Evolutionary conservation across 2,888 invertebrate genomes (phyloP).

Genomic region (Dicroscelio sp.): DNA sequence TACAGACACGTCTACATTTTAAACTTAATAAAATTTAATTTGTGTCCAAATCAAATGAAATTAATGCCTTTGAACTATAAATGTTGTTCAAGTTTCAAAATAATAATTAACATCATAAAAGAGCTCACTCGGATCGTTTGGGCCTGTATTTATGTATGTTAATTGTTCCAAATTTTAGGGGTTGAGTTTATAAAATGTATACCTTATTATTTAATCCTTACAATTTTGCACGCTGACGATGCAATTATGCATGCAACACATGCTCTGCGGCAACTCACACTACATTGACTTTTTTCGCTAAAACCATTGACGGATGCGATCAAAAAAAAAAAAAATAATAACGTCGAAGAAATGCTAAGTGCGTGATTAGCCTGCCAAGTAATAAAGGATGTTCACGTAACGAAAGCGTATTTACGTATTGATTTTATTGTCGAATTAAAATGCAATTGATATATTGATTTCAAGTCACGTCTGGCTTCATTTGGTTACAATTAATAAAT

Average conservation of each 20-base stretch:
- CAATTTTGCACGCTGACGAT: constrained; percentile 77
- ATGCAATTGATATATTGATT: not conserved
- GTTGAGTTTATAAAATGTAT: constrained; percentile 72
- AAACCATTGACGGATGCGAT: constrained; percentile 67
- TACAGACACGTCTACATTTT: constrained; percentile 46
- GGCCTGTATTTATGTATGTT: constrained; percentile 76
- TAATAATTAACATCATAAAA: constrained; percentile 74
- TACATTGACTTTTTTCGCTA: constrained; percentile 68
- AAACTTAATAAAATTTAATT: constrained; percentile 57
- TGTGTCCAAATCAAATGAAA: constrained; percentile 69
- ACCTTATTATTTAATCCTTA: constrained; percentile 78
- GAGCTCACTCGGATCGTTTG: constrained; percentile 54
- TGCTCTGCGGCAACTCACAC: constrained; percentile 65
- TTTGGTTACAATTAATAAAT: too few species aligned
- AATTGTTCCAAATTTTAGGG: constrained; percentile 77
- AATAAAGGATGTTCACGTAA: constrained; percentile 53
- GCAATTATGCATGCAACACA: constrained; percentile 79
- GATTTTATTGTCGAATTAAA: too few species aligned
- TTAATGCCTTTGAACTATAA: constrained; percentile 54
- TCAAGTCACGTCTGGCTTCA: too few species aligned
- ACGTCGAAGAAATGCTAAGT: constrained; percentile 67
- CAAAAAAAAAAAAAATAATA: constrained; percentile 61
- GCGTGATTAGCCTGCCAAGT: constrained; percentile 74
- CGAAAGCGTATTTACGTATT: constrained; percentile 13
- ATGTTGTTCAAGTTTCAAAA: constrained; percentile 42